phyloP scores from a whole-genome alignment of 2,113 vertebrate genomes.

The Silurus glanis region DNA sequence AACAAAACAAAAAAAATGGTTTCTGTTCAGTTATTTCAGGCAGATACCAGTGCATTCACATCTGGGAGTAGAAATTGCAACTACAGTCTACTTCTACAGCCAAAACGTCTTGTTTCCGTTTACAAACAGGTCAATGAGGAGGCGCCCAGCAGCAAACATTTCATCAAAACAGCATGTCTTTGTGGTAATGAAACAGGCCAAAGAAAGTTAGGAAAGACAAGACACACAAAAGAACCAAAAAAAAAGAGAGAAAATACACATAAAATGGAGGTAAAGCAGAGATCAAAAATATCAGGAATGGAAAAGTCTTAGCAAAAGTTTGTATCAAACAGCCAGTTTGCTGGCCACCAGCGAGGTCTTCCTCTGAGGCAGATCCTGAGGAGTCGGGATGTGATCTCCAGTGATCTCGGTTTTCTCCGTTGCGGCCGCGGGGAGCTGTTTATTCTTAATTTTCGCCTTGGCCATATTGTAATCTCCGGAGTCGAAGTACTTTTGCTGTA shows the following conservation, averaged over 20 bases:
- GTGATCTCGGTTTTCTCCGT: slow-evolving; percentile 94
- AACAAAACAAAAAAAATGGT: slow-evolving; percentile 49
- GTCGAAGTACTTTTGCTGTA: slow-evolving; percentile 97
- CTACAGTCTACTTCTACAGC: slow-evolving; percentile 61
- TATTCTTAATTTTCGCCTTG: slow-evolving; percentile 98
- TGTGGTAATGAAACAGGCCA: slow-evolving; percentile 33
- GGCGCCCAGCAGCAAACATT: slow-evolving; percentile 73
- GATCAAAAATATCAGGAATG: slow-evolving; percentile 77
- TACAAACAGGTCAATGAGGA: slow-evolving; percentile 53
- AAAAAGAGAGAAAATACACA: slow-evolving; percentile 66
- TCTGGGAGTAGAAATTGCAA: slow-evolving; percentile 29
- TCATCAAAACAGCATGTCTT: slow-evolving; percentile 65
- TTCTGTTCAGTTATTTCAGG: slow-evolving; percentile 61
- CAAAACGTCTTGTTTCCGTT: slow-evolving; percentile 66
- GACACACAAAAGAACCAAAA: slow-evolving; percentile 50
- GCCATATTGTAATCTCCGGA: slow-evolving; percentile 99
- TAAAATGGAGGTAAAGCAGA: slow-evolving; percentile 60
- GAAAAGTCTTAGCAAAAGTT: slow-evolving; percentile 64
- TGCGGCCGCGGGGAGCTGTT: slow-evolving; percentile 85
- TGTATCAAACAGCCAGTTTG: slow-evolving; percentile 92
- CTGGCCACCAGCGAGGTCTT: slow-evolving; percentile 95
- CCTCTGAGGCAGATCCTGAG: slow-evolving; percentile 96
- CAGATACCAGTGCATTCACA: slow-evolving; percentile 49
- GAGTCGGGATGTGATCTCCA: slow-evolving; percentile 97
- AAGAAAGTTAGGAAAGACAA: slow-evolving; percentile 21